Evolutionary conservation across 2,113 vertebrate genomes (phyloP), one percentile per base, ranked within the genome.

Genomic region (Podarcis muralis): DNA sequence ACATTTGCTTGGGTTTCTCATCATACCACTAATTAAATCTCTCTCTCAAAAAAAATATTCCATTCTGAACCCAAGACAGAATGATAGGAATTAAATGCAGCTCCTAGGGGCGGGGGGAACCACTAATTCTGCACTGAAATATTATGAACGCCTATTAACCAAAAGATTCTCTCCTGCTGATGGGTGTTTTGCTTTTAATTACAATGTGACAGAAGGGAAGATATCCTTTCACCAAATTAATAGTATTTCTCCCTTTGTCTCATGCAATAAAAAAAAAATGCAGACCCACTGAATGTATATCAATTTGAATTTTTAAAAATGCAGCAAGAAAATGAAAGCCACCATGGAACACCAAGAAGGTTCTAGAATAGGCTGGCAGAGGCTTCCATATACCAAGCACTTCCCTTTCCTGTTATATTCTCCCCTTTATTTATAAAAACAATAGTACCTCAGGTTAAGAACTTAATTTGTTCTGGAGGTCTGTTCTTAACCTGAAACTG

Each of bases 341-440:
- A 30, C 65, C 66, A 40, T 30, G 1, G 1, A 87, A 65, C 74
- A 89, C 86, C 25, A 85, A 88, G 68, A 92, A 43, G 77, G 35
- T 86, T 85, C 79, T 30, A 40, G 72, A 40, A 40, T 69, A 84
- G 37, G 71, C 90, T 89, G 16, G 88, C 72, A 91, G 92, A 48
- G 3, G 23, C 87, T 94, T 92, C 90, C 91, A 93, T 0, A 87
- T 76, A 77, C 78, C 86, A 93, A 74, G 93, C 90, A 95, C 83
- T 89, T 53, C 87, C 90, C 80, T 93, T 91, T 89, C 79, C 65
- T 92, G 35, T 30, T 77, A 92, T 90, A 74, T 35, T 76, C 88
- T 94, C 20, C 59, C 53, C 88, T 89, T 57, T 88, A 91, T 95
- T 95, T 93, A 92, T 92, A 90, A 93, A 95, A 92, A 43, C 40